These are phyloP conservation scores for Tachyglossus aculeatus DNA, from an alignment of 2,797 vertebrate species.

Conservation along the genomic window DNA sequence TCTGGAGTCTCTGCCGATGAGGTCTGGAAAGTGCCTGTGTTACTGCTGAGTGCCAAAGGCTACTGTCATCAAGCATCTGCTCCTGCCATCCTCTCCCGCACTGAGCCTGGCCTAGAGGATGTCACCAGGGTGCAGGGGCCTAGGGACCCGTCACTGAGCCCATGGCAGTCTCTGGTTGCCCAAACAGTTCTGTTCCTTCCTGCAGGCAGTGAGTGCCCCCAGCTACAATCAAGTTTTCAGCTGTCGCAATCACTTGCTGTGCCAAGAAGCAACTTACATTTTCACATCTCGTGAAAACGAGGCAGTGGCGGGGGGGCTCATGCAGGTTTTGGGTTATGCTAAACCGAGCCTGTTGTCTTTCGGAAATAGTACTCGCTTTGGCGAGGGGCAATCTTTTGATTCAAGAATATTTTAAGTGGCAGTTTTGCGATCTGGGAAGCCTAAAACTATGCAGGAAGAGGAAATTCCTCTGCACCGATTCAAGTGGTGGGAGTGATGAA, in stretches of 20 bases:
- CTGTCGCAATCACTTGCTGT: slow-evolving; percentile 61
- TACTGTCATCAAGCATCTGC: slow-evolving; percentile 50
- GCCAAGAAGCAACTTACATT: slow-evolving; percentile 56
- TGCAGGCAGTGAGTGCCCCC: slow-evolving; percentile 50
- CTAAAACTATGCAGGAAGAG: slow-evolving; percentile 29
- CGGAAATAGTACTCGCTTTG: slow-evolving; percentile 52
- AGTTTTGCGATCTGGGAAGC: slow-evolving; percentile 41
- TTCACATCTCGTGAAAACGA: slow-evolving; percentile 66
- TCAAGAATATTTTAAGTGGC: slow-evolving; percentile 66
- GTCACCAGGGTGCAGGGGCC: no score
- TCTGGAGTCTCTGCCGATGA: slow-evolving; percentile 34
- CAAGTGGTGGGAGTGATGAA: no score
- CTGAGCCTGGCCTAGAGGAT: no score
- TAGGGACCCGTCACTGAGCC: slow-evolving; percentile 43
- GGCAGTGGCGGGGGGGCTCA: slow-evolving; percentile 42
- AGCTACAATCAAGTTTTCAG: slow-evolving; percentile 41
- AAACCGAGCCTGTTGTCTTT: slow-evolving; percentile 60
- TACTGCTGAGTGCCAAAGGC: slow-evolving; percentile 39
- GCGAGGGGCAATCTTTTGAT: slow-evolving; percentile 43
- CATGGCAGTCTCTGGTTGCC: slow-evolving; percentile 45
- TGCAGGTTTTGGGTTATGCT: slow-evolving; percentile 61
- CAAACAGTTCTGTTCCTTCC: slow-evolving; percentile 58
- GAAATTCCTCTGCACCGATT: no score
- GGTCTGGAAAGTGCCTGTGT: slow-evolving; percentile 44
- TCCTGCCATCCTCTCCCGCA: no score